A percentile compares a stretch with the other conserved stretches of the same genome.
These are phyloP conservation scores for Beris morrisii DNA, from an alignment of 2,888 invertebrate species.

Conservation along the genomic window DNA sequence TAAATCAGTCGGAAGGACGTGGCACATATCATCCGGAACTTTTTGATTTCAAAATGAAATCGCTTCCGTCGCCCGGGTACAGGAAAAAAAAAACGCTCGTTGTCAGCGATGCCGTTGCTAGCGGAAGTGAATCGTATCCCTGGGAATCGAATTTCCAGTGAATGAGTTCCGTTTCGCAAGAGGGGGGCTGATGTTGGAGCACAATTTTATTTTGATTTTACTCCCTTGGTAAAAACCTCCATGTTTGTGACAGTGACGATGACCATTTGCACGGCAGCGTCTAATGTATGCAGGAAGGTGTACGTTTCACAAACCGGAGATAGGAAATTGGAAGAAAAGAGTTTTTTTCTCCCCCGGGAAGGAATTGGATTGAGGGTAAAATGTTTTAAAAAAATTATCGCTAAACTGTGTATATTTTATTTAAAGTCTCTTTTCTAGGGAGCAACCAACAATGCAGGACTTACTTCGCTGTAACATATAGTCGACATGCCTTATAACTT, in stretches of 20 bases:
- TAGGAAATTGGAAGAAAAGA: too few relatives aligned
- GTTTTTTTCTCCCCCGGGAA: too few relatives aligned
- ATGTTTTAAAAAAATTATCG: too few relatives aligned
- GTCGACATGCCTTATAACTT: too few relatives aligned
- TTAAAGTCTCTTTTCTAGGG: too few relatives aligned
- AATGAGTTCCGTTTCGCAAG: slow-evolving; percentile 18
- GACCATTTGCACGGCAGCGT: too few relatives aligned
- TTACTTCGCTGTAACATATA: too few relatives aligned
- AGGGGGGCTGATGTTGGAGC: slow-evolving; percentile 1
- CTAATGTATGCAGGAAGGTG: too few relatives aligned
- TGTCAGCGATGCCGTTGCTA: slow-evolving; percentile 18
- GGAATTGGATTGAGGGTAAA: too few relatives aligned
- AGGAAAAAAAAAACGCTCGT: slow-evolving; percentile 6
- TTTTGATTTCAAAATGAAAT: slow-evolving; percentile 34
- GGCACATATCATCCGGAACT: slow-evolving; percentile 35
- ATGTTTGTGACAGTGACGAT: slow-evolving; percentile 1
- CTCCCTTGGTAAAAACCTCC: slow-evolving; percentile 8
- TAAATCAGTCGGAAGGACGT: slow-evolving; percentile 37
- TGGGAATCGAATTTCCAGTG: slow-evolving; percentile 30
- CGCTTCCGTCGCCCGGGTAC: slow-evolving; percentile 18
- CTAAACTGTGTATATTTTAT: too few relatives aligned
- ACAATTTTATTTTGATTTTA: slow-evolving; percentile 15
- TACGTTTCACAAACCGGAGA: too few relatives aligned
- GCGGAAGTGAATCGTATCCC: slow-evolving; percentile 30
- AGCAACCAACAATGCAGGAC: too few relatives aligned